Conservation (phyloP, 2,888 invertebrate genomes). For the Cephalotes varians region DNA sequence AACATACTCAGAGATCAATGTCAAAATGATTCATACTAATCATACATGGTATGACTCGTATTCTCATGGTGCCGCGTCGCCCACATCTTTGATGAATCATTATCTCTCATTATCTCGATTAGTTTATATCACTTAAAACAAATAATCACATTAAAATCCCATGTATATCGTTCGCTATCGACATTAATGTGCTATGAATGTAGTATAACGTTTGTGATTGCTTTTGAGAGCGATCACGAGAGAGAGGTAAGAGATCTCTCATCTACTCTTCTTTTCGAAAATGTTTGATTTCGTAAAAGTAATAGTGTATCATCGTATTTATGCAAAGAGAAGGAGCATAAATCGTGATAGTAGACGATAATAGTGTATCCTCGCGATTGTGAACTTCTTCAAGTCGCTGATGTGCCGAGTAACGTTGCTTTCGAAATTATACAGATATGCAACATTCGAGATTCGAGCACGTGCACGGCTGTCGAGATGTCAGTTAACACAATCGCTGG, state of each 20-base stretch:
- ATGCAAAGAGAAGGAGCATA: not conserved
- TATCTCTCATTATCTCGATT: slow-evolving; percentile 32
- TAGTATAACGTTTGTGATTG: not conserved
- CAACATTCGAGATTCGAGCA: slow-evolving; percentile 8
- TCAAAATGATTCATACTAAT: slow-evolving; percentile 34
- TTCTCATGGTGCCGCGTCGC: not conserved
- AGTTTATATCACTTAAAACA: slow-evolving; percentile 35
- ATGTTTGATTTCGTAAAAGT: not conserved
- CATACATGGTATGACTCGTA: not conserved
- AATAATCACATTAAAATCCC: slow-evolving; percentile 3
- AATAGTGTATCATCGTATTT: not conserved
- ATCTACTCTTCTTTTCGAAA: not conserved
- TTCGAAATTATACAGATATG: not conserved
- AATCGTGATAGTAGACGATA: not conserved
- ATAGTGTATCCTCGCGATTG: not conserved
- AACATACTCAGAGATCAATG: not conserved
- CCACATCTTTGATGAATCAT: not conserved
- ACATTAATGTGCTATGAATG: not conserved
- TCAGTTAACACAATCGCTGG: not conserved
- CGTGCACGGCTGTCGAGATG: not conserved
- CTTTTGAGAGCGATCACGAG: no score
- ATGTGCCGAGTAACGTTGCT: not conserved
- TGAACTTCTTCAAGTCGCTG: not conserved
- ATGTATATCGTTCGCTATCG: not conserved
- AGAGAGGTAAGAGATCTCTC: no score